phyloP scores from a whole-genome alignment of 2,888 invertebrate species.

The Belgica antarctica region DNA sequence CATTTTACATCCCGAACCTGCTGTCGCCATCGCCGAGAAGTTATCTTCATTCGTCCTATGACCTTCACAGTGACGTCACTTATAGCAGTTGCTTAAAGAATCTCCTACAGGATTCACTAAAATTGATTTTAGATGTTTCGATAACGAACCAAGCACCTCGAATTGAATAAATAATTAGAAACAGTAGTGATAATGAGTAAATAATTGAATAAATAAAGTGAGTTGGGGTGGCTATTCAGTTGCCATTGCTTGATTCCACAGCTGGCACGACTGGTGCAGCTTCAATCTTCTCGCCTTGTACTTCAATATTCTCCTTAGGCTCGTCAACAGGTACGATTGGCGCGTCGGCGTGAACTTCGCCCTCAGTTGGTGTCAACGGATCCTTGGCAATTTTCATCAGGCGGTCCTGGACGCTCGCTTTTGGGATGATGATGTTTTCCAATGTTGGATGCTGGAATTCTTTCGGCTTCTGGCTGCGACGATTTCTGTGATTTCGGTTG shows the following conservation, averaged over 20 bases:
- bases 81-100: too few relatives aligned
- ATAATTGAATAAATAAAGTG: background rate
- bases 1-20: too few relatives aligned
- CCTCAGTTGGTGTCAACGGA: background rate
- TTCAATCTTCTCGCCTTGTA: background rate
- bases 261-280: background rate
- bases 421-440: constrained; percentile 32
- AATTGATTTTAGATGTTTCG: background rate
- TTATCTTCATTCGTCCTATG: too few relatives aligned
- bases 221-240: background rate
- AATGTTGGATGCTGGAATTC: constrained; percentile 39
- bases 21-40: too few relatives aligned
- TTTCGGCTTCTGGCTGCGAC: background rate
- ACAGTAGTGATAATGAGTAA: background rate
- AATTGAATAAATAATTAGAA: constrained; percentile 6
- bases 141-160: constrained; percentile 13
- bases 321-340: background rate
- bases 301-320: too few relatives aligned
- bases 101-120: too few relatives aligned
- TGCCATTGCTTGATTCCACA: background rate
- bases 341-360: background rate
- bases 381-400: background rate
- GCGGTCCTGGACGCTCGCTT: constrained; percentile 35
- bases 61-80: too few relatives aligned
- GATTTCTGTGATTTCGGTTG: constrained; percentile 5